phyloP scores from a whole-genome alignment of 2,797 vertebrate genomes.

The Babyrousa celebensis region DNA sequence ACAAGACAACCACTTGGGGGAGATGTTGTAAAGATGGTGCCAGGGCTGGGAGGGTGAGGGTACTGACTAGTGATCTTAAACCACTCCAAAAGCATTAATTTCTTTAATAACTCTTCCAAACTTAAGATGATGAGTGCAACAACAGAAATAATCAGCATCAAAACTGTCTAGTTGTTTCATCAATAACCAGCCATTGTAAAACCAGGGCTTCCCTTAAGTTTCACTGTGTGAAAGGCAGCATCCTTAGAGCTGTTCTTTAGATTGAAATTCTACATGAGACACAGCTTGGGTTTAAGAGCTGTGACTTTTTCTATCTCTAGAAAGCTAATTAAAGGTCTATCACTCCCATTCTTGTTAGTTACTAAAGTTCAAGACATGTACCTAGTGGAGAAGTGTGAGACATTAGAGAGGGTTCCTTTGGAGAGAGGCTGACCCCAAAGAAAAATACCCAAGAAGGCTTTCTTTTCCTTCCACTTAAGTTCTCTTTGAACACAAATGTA shows the following conservation, averaged over 20 bases:
- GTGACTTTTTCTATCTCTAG: not conserved
- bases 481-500: slow-evolving; percentile 43
- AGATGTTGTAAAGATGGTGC: slow-evolving; percentile 66
- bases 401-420: not conserved
- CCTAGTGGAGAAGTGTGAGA: not conserved
- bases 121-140: not conserved
- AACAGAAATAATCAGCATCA: not conserved
- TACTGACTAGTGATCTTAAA: not conserved
- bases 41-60: not conserved
- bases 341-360: not conserved
- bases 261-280: not conserved
- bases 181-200: not conserved
- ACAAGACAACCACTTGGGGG: slow-evolving; percentile 73
- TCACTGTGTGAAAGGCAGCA: not conserved
- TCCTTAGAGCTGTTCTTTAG: not conserved
- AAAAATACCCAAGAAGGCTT: not conserved
- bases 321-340: slow-evolving; percentile 45
- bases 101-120: not conserved
- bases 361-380: not conserved
- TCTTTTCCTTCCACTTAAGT: not conserved
- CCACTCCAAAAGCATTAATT: not conserved
- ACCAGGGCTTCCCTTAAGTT: not conserved
- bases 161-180: not conserved
- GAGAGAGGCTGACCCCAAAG: not conserved
- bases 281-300: not conserved